Conservation (phyloP, 2,113 vertebrate genomes). For the Cyprinus carpio region DNA sequence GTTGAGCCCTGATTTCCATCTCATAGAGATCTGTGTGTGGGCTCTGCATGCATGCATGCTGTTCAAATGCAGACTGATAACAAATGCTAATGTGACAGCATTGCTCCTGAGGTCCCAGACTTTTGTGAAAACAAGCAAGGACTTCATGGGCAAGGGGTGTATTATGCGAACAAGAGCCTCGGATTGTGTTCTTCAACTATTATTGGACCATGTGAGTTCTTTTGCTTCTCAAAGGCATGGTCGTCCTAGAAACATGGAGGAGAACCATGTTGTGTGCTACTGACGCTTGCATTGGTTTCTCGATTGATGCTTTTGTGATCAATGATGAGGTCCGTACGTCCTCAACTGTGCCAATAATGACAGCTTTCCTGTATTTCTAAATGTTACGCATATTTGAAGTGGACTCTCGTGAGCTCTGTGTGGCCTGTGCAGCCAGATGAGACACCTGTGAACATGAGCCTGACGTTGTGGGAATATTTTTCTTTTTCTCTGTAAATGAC, state of each 20-base stretch:
- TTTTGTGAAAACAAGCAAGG: background rate
- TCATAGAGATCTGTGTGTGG: background rate
- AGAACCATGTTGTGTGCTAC: conserved; percentile 55
- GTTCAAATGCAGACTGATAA: conserved; percentile 17
- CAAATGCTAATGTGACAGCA: background rate
- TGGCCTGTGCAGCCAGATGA: conserved; percentile 51
- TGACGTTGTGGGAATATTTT: conserved; percentile 54
- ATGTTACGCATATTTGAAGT: conserved; percentile 50
- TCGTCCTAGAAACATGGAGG: conserved; percentile 55
- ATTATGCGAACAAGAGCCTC: background rate
- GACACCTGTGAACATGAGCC: conserved; percentile 55
- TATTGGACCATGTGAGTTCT: conserved; percentile 34
- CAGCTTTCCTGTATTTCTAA: conserved; percentile 49
- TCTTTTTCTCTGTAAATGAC: conserved; percentile 57
- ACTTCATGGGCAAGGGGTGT: background rate
- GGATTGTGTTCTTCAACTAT: conserved; percentile 35
- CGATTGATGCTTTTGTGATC: conserved; percentile 50
- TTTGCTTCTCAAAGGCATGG: conserved; percentile 60
- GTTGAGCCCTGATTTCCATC: background rate
- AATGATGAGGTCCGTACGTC: conserved; percentile 34
- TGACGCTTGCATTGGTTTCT: conserved; percentile 58
- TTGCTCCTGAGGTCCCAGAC: background rate
- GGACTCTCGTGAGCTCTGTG: conserved; percentile 50
- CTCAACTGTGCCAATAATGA: conserved; percentile 68
- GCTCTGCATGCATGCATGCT: conserved; percentile 14